Conservation (phyloP, 2,113 vertebrate genomes). For the Theristicus caerulescens region DNA sequence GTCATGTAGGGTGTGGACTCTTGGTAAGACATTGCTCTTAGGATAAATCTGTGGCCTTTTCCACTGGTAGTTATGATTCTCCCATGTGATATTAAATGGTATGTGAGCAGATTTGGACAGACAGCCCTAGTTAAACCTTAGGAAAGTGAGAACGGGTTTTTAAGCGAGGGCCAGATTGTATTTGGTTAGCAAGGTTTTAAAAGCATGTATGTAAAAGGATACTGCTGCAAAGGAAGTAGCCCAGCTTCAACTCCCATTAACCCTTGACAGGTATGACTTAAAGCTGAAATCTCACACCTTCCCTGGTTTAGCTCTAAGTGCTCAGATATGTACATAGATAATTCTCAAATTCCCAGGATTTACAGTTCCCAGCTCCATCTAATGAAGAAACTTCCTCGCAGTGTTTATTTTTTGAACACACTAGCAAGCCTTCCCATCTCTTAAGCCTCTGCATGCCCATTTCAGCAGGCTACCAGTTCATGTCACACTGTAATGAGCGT, state of each 20-base stretch:
- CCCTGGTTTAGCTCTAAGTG: constrained; percentile 27
- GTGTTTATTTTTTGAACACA: constrained; percentile 45
- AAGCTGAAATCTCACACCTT: constrained; percentile 64
- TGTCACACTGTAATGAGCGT: constrained; percentile 56
- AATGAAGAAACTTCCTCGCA: constrained; percentile 17
- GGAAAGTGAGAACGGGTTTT: background rate
- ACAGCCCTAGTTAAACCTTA: background rate
- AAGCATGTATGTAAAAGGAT: constrained; percentile 55
- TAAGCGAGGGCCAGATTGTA: background rate
- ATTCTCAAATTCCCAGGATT: constrained; percentile 46
- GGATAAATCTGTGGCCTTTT: background rate
- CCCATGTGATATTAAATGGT: background rate
- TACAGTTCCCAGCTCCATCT: constrained; percentile 22
- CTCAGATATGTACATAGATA: constrained; percentile 44
- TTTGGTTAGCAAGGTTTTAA: constrained; percentile 49
- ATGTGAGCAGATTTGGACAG: constrained; percentile 5
- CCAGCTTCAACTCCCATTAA: constrained; percentile 48
- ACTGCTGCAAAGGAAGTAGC: constrained; percentile 45
- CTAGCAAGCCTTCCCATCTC: background rate
- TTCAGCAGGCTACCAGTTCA: constrained; percentile 39
- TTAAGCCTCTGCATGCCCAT: constrained; percentile 1
- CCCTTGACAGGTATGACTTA: constrained; percentile 62
- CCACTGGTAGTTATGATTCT: background rate
- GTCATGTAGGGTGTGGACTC: background rate
- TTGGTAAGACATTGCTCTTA: background rate